Conservation (phyloP, 2,797 vertebrate genomes). For the Prunella strophiata region DNA sequence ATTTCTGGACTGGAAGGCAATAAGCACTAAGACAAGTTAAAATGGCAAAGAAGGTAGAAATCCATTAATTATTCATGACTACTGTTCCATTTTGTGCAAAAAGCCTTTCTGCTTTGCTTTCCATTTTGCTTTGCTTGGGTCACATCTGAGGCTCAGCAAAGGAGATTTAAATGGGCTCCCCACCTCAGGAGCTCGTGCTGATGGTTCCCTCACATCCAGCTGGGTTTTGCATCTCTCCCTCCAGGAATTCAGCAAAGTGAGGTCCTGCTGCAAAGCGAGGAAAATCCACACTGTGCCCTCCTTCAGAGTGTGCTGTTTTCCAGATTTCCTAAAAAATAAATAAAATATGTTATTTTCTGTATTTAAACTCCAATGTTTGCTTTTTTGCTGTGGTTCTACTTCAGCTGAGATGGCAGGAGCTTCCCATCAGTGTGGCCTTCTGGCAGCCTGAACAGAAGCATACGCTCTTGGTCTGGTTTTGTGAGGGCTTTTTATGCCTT, state of each 20-base stretch:
- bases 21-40: neutral
- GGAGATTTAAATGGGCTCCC: neutral
- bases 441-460: slow-evolving; percentile 1
- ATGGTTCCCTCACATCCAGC: neutral
- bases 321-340: neutral
- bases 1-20: neutral
- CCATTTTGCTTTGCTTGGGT: neutral
- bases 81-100: neutral
- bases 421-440: neutral
- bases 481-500: neutral
- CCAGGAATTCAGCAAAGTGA: neutral
- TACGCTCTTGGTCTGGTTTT: slow-evolving; percentile 14
- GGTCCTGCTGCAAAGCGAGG: neutral
- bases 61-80: neutral
- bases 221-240: neutral
- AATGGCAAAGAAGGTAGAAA: neutral
- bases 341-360: neutral
- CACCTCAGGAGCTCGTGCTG: accelerated
- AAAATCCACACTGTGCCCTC: neutral
- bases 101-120: slow-evolving; percentile 12
- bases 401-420: neutral
- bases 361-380: neutral
- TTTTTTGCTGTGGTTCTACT: neutral
- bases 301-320: neutral
- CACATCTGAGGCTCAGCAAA: neutral